Base-by-base conservation (phyloP, 1,140 invertebrate species). In the Asbolus verrucosus region DNA sequence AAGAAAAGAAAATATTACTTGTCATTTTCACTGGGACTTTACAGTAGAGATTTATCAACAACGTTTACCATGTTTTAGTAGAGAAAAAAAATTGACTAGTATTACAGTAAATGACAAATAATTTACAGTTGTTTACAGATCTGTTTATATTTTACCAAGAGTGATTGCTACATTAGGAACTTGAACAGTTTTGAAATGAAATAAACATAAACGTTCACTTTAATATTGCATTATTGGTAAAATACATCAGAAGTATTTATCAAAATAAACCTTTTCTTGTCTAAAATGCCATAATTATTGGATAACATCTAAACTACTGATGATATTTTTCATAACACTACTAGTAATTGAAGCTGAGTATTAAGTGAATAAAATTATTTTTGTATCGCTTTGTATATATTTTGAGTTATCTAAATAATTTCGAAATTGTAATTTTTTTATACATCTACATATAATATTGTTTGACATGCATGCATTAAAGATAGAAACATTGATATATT, bases 221-320 rank as follows among this genome's bases (percentile, higher is more conserved):
- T 27, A 70, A 41, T 38, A 33, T 65, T 43, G 39, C 60, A 70
- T 60, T 74, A 21, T 67, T 67, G 19, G 18, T 31, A 18, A 61
- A 62, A 63, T 59, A 50, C 19, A 18, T 50, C 43, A 50, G 43
- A 50, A 50, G 16, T 21, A 13, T 1, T 41, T 54, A 16, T 8
- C 21, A 60, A 71, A 73, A 41, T 27, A n/a, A 65, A 69, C 13
- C n/a, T n/a, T n/a, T n/a, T 39, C 18, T 15, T 15, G 75, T 76
- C 75, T 73, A 76, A 76, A 76, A 76, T 76, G 75, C 75, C 75
- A 76, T 71, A 73, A 72, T 68, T 70, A 39, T 69, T 65, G 59
- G 65, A 67, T 67, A 65, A 76, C 70, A 65, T 43, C 72, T 76
- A 76, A 41, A 18, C 75, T 76, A 76, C 69, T 33, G 54, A 69